Evolutionary conservation across 2,113 vertebrate genomes (phyloP).

Genomic region (Crotalus tigris): DNA sequence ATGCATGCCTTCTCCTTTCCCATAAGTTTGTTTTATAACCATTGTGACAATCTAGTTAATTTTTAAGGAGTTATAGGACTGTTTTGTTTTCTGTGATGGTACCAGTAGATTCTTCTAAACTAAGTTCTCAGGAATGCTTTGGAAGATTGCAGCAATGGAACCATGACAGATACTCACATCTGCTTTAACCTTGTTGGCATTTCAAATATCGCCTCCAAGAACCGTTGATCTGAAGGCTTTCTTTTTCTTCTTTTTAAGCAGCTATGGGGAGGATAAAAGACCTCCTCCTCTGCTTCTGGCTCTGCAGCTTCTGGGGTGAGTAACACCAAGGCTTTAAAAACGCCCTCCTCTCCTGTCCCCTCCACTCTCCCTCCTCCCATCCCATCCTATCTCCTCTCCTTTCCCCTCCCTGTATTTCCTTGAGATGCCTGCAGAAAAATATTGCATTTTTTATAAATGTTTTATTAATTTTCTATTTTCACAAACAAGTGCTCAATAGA

Average conservation of each 20-base stretch:
- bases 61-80: not conserved
- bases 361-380: too few relatives aligned
- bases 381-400: too few relatives aligned
- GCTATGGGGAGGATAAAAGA: not conserved
- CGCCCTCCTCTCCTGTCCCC: too few relatives aligned
- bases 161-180: too few relatives aligned
- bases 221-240: not conserved
- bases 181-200: not conserved
- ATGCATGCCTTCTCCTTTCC: not conserved
- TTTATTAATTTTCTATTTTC: too few relatives aligned
- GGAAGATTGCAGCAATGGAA: not conserved
- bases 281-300: not conserved
- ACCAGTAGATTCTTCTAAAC: not conserved
- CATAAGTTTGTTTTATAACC: not conserved
- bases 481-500: too few relatives aligned
- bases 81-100: not conserved
- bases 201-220: not conserved
- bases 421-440: not conserved
- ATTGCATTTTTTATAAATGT: not conserved
- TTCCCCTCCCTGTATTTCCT: not conserved
- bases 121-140: not conserved
- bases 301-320: constrained; percentile 8
- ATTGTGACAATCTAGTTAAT: not conserved
- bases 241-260: not conserved
- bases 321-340: not conserved